Base-by-base conservation (phyloP, 2,888 invertebrate species). In the Erebia palarica region DNA sequence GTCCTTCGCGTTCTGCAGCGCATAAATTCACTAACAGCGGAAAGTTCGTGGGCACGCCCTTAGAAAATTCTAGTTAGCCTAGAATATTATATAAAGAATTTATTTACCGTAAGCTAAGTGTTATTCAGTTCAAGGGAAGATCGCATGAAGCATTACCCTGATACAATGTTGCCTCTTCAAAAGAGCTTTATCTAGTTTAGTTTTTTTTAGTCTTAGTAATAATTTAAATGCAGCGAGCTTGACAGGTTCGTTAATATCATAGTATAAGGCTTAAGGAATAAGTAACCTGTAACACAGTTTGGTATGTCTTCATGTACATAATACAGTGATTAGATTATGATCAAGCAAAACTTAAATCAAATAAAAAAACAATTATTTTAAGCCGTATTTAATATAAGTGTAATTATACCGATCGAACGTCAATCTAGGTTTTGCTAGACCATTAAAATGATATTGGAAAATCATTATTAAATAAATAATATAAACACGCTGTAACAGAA, bases 131-230 rank as follows among this genome's bases (percentile, higher is more conserved):
- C 44, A 63, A 49, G 49, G 51, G 59, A 67, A 58, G 67, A 49
- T 60, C 60, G 49, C 14, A n/a, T 44, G 63, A 66, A 66, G 60
- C 51, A 55, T 18, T 64, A 55, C 55, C 66, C 36, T 58, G 61
- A 73, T 58, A 69, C 67, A 71, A 69, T 60, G 69, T 73, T 73
- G 76, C 75, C 74, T 76, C 76, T 76, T 65, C 59, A 42, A 65
- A 73, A 70, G 72, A 77, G 75, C 76, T 77, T 76, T 77, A 75
- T 74, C 72, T 73, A 75, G 75, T 60, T 71, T n/a, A 77, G 75
- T 75, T 77, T 76, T 77, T 75, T 74, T 71, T 73, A 75, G 75
- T 60, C 70, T 68, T 73, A 74, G 65, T 72, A 60, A 42, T 73
- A 70, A 75, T 75, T 75, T 71, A 73, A 74, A 66, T 60, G 60